phyloP scores from a whole-genome alignment of 2,113 vertebrate genomes.

The Numenius arquata region DNA sequence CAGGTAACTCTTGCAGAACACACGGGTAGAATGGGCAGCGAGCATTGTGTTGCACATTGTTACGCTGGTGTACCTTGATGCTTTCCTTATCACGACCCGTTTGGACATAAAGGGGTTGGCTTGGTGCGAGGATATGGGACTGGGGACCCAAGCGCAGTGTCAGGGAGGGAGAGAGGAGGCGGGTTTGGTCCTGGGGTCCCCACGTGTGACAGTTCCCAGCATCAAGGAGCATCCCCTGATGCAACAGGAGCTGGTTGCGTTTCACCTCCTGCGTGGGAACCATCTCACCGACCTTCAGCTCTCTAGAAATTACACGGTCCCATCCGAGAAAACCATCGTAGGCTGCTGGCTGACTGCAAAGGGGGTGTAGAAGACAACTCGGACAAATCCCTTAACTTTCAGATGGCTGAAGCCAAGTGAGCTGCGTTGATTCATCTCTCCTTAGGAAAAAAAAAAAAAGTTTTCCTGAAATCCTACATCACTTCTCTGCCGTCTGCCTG shows the following conservation, averaged over 20 bases:
- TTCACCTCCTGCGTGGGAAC: too few relatives aligned
- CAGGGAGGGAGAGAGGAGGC: background rate
- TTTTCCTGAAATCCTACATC: background rate
- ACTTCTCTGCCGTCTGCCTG: accelerated
- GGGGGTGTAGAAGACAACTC: too few relatives aligned
- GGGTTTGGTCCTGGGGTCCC: background rate
- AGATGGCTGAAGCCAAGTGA: background rate
- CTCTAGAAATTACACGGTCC: background rate
- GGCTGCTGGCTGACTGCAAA: background rate
- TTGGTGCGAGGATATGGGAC: too few relatives aligned
- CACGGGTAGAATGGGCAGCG: accelerated
- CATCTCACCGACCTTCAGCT: background rate
- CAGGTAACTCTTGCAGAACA: background rate
- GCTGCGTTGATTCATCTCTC: background rate
- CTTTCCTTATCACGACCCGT: too few relatives aligned
- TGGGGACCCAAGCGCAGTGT: accelerated
- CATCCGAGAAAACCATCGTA: background rate
- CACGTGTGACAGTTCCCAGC: accelerated
- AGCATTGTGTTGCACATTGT: accelerated
- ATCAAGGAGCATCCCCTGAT: background rate
- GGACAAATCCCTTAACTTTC: background rate
- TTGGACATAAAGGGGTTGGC: background rate
- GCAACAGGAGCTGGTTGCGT: background rate
- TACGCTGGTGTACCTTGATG: background rate
- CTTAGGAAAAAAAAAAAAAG: background rate